Evolutionary conservation across 2,113 vertebrate genomes (phyloP).

Genomic region (Oceanites oceanicus): DNA sequence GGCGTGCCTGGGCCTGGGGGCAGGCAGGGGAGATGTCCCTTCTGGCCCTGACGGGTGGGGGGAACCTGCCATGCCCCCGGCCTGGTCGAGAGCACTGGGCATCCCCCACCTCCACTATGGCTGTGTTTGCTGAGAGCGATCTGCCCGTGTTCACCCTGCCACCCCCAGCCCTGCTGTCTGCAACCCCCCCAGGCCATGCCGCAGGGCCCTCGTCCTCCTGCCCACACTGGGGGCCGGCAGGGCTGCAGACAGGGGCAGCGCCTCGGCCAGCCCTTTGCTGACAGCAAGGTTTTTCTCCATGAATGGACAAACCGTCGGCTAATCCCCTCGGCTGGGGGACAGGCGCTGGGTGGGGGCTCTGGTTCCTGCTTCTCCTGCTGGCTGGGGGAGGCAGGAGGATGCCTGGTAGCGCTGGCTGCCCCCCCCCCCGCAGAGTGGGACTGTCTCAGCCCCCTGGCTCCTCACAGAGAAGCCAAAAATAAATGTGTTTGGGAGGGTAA

Average conservation of each 20-base stretch:
- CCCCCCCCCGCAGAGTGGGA: background rate
- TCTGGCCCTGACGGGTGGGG: background rate
- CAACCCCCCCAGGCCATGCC: background rate
- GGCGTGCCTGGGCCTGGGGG: background rate
- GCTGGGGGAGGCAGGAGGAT: background rate
- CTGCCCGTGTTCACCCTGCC: background rate
- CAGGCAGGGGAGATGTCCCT: background rate
- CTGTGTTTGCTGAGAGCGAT: background rate
- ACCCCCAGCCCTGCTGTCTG: background rate
- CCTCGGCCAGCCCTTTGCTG: constrained; percentile 13
- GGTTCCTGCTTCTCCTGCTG: background rate
- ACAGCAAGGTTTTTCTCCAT: background rate
- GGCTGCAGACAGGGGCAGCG: background rate
- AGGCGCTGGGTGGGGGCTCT: background rate
- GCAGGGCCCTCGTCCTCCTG: background rate
- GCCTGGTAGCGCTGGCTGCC: too few relatives aligned
- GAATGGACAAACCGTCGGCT: background rate
- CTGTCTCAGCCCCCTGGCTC: background rate
- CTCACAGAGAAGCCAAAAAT: background rate
- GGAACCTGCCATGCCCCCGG: accelerated
- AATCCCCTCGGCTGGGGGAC: background rate
- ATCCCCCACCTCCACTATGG: accelerated
- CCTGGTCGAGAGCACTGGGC: background rate
- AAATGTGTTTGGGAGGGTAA: background rate
- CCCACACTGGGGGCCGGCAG: background rate